phyloP scores from a whole-genome alignment of 2,797 vertebrate genomes.

The Notoglanidium macrostoma region DNA sequence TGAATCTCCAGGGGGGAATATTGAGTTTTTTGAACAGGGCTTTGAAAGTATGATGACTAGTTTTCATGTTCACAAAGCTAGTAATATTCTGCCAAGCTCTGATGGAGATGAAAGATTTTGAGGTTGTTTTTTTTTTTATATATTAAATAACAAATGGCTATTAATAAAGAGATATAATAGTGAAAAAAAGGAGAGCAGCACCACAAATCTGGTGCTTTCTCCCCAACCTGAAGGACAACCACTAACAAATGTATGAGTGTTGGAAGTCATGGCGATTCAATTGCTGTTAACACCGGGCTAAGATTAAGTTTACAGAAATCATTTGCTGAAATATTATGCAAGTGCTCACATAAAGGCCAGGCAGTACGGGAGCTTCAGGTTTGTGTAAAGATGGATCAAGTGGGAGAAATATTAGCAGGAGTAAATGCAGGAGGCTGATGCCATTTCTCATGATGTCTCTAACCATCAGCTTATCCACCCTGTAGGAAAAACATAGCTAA shows the following conservation, averaged over 20 bases:
- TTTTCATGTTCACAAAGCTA: conserved; percentile 6
- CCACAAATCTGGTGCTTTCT: not conserved
- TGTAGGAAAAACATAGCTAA: not conserved
- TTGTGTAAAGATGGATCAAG: not conserved
- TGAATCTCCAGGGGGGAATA: not conserved
- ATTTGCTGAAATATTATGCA: not conserved
- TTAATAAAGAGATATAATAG: not conserved
- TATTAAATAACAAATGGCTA: not conserved
- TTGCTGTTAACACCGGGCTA: not conserved
- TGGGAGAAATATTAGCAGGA: not conserved
- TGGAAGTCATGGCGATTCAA: not conserved
- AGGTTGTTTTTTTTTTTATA: not conserved
- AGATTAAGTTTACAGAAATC: not conserved
- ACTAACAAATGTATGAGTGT: not conserved
- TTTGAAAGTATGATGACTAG: conserved; percentile 3
- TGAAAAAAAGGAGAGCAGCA: not conserved
- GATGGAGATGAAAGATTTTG: conserved; percentile 6
- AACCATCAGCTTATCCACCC: too few relatives aligned
- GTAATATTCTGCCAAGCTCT: not conserved
- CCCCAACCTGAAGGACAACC: not conserved
- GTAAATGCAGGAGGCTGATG: not conserved
- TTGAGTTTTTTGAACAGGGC: not conserved
- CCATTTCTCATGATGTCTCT: not conserved
- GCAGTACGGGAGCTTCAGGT: not conserved
- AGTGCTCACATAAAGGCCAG: not conserved